phyloP scores from a whole-genome alignment of 2,113 vertebrate genomes.

The Brachypteracias leptosomus region DNA sequence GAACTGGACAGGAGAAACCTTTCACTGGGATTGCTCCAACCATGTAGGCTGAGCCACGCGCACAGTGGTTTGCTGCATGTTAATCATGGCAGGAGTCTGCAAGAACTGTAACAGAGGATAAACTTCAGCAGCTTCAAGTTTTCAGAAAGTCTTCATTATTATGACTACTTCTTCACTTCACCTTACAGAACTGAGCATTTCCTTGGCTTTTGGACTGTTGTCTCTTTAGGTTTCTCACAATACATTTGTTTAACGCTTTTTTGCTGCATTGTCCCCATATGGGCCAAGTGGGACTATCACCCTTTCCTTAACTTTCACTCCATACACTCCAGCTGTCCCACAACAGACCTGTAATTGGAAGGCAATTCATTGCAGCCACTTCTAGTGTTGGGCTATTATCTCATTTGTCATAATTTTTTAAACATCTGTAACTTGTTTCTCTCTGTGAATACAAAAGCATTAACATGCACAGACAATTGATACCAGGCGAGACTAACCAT shows the following conservation, averaged over 20 bases:
- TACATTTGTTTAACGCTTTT: background rate
- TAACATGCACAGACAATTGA: background rate
- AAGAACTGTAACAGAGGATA: background rate
- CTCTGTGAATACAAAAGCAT: background rate
- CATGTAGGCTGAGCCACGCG: background rate
- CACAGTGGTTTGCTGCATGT: background rate
- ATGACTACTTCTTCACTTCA: background rate
- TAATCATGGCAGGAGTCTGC: background rate
- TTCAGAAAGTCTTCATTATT: background rate
- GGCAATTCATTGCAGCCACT: background rate
- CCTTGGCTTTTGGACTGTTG: background rate
- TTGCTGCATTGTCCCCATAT: background rate
- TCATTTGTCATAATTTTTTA: background rate
- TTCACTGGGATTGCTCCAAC: background rate
- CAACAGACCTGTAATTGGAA: background rate
- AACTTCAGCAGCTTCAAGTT: background rate
- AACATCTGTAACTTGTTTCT: background rate
- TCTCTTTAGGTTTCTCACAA: background rate
- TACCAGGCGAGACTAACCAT: background rate
- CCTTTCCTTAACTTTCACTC: background rate
- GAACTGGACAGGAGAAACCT: background rate
- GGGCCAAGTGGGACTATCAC: background rate
- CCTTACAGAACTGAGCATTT: background rate
- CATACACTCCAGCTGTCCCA: background rate
- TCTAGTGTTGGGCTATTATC: background rate